Conservation (phyloP, 2,888 invertebrate genomes). For the Microctonus aethiopoides region DNA sequence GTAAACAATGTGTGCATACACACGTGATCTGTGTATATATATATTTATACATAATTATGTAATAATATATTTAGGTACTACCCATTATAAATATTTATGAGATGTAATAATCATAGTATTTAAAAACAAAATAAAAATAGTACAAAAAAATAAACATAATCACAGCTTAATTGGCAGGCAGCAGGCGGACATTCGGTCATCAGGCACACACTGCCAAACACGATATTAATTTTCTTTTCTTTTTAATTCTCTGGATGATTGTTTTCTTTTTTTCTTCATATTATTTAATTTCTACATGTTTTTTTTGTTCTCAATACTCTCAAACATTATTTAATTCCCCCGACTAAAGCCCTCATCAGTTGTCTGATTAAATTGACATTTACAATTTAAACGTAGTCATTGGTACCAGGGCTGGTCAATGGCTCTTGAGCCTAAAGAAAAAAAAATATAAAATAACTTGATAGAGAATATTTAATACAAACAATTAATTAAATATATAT, state of each 20-base stretch:
- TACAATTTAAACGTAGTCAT: slow-evolving; percentile 81
- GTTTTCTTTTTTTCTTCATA: slow-evolving; percentile 36
- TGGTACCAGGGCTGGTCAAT: slow-evolving; percentile 81
- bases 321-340: slow-evolving; percentile 45
- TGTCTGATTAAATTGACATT: slow-evolving; percentile 48
- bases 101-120: slow-evolving; percentile 50
- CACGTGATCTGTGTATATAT: too few species aligned
- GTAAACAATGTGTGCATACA: slow-evolving; percentile 37
- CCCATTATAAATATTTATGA: slow-evolving; percentile 35
- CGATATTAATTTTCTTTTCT: slow-evolving; percentile 32
- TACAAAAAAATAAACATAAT: slow-evolving; percentile 64
- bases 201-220: slow-evolving; percentile 53
- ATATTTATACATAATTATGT: slow-evolving; percentile 46
- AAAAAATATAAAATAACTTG: slow-evolving; percentile 2
- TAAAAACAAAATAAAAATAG: slow-evolving; percentile 51
- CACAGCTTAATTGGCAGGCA: slow-evolving; percentile 66
- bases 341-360: slow-evolving; percentile 56
- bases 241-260: slow-evolving; percentile 35
- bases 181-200: slow-evolving; percentile 52
- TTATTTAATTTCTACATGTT: slow-evolving; percentile 16
- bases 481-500: slow-evolving; percentile 6
- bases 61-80: slow-evolving; percentile 28
- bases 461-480: slow-evolving; percentile 26
- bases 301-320: slow-evolving; percentile 12
- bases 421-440: slow-evolving; percentile 82